Evolutionary conservation across 2,113 vertebrate species (phyloP), one percentile per base, ranked within the genome.

Genomic region (Corythaeola cristata): DNA sequence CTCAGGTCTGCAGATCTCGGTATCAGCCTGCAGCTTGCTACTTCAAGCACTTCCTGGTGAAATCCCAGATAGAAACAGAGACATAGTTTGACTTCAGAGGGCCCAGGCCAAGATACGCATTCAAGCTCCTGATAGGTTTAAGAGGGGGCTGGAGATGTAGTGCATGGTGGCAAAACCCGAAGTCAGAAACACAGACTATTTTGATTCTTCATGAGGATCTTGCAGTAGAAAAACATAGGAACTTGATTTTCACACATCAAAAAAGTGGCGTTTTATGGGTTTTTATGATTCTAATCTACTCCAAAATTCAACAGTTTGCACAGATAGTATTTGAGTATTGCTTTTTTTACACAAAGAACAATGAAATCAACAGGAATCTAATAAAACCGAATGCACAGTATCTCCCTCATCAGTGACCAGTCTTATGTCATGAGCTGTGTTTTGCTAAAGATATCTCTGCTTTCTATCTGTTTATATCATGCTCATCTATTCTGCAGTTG

Each of bases 1-100:
- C 74, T 90, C 85, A 94, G 83, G 85, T 95, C 90, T 96, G 95
- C 67, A 90, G 10, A 90, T 95, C 82, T 94, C 82, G 22, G n/a
- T 97, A 94, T 96, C 95, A 97, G 82, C 69, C 91, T 87, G 75
- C 69, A 77, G 63, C 63, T 59, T 88, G 79, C 82, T 85, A 89
- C 88, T 97, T 90, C 79, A 93, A 96, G 79, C 68, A 85, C 41
- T 72, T 96, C 85, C 90, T 96, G 63, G 47, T 68, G 74, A 91
- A 96, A 91, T 21, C 77, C 68, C 86, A 89, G 47, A 83, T 75
- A 85, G 82, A 90, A 97, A 95, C 39, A 89, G 78, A 91, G 90
- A 53, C 59, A 63, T 21, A 50, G 47, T 72, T 74, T 94, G 72
- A 84, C 84, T 95, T 91, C 95, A 92, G 92, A 94, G 53, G 11